phyloP scores from a whole-genome alignment of 1,140 invertebrate species.

The Drosophila miranda region DNA sequence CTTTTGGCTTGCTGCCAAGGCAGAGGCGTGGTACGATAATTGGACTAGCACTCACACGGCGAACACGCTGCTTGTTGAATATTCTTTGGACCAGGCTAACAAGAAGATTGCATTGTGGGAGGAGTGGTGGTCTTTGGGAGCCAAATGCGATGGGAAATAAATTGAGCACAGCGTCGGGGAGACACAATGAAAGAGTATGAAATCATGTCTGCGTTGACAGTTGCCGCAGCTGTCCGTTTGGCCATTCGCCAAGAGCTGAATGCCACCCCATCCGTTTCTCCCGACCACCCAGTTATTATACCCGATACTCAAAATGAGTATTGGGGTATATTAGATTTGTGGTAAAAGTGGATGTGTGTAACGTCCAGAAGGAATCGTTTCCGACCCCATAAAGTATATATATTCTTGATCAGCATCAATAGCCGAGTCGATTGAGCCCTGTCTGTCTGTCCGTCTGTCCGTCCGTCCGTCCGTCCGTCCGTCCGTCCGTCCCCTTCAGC shows the following conservation, averaged over 20 bases:
- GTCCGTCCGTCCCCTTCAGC: too few species aligned
- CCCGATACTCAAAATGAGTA: too few species aligned
- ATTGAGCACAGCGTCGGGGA: conserved; percentile 9
- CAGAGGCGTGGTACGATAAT: background rate
- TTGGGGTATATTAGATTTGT: too few species aligned
- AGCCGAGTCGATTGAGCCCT: too few species aligned
- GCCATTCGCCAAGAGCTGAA: conserved; percentile 46
- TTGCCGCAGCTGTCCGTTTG: conserved; percentile 61
- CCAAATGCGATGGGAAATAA: background rate
- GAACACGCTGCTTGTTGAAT: conserved; percentile 40
- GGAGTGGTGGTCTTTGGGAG: background rate
- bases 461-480: too few species aligned
- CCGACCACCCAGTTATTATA: background rate
- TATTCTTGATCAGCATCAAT: too few species aligned
- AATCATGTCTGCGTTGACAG: conserved; percentile 61
- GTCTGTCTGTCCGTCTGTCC: too few species aligned
- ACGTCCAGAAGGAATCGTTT: too few species aligned
- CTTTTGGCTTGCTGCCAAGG: conserved; percentile 22
- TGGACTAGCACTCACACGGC: too few species aligned
- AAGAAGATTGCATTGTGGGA: too few species aligned
- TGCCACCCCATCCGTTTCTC: conserved; percentile 9
- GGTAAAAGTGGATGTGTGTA: too few species aligned
- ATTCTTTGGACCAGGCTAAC: background rate
- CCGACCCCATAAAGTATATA: too few species aligned
- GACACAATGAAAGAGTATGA: conserved; percentile 22